Base-by-base conservation (phyloP, 2,797 vertebrate genomes). In the Vultur gryphus region DNA sequence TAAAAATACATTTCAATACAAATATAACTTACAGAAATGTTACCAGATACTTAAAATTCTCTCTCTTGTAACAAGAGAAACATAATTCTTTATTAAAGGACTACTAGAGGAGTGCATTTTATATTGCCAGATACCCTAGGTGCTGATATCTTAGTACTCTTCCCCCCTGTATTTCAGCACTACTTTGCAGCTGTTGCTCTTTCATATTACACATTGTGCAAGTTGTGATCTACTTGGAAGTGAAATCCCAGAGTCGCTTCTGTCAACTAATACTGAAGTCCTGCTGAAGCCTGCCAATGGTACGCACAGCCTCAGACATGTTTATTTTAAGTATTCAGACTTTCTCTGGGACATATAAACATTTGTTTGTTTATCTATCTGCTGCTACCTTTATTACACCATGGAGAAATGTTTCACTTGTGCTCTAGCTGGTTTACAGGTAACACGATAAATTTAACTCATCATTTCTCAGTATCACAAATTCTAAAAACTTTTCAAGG, bases 1-100 rank as follows among this genome's bases (percentile, higher is more conserved):
- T 49, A 77, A 87, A 93, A 91, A 69, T 16, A 93, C 39, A 92
- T 94, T 93, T 96, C 83, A 96, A 79, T 62, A 89, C n/a, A 89
- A 95, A 96, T 95, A 89, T 31, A 71, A 76, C 44, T 83, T 52
- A 81, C 8, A 66, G 39, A 94, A 71, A 67, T 13, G 6, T 77
- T 62, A 73, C 66, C 20, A 44, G 18, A 18, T 55, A 80, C 25
- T 91, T 69, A 21, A 81, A 67, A 64, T 41, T 46, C 10, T 37
- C 23, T 67, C 33, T 64, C 51, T 51, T 28, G 2, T 52, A 59
- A 59, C 20, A 87, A 46, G 14, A 70, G 33, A 87, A 69, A 75
- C 7, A 49, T 25, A 87, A 84, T 11, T 67, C 24, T 87, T 58
- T 76, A 80, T 84, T 51, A 41, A 81, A 84, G 39, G 28, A 61